Evolutionary conservation across 2,888 invertebrate species (phyloP).

Genomic region (Tipula lateralis): DNA sequence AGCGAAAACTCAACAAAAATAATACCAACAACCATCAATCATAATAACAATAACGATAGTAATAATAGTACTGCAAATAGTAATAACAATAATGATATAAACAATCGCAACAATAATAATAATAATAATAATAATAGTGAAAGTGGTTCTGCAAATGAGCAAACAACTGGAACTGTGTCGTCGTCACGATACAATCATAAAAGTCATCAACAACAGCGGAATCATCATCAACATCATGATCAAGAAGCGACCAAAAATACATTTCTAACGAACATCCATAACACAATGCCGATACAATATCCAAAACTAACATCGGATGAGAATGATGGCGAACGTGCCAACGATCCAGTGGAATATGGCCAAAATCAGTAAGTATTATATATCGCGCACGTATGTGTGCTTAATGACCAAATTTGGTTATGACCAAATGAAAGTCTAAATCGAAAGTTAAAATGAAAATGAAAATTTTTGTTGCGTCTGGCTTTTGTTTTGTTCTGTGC

Average conservation of each 20-base stretch:
- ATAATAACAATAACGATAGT: background rate
- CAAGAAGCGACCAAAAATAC: background rate
- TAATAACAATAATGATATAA: background rate
- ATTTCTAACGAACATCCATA: background rate
- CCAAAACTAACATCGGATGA: background rate
- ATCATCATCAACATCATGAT: background rate
- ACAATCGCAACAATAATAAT: background rate
- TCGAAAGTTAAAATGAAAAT: slow-evolving; percentile 5
- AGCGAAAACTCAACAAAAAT: background rate
- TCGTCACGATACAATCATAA: slow-evolving; percentile 2
- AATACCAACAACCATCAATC: background rate
- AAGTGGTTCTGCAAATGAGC: background rate
- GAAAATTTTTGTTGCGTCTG: background rate
- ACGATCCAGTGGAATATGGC: background rate
- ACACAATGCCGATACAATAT: background rate
- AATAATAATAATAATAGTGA: background rate
- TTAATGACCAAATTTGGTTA: background rate
- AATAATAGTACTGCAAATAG: background rate
- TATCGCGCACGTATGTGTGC: background rate
- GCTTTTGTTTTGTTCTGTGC: background rate
- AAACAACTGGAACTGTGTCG: background rate
- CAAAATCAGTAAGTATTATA: slow-evolving; percentile 6
- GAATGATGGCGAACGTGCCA: background rate
- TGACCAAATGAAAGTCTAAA: background rate
- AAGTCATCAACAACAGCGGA: background rate